Evolutionary conservation across 1,140 invertebrate genomes (phyloP).

Genomic region (Leucophenga varia): DNA sequence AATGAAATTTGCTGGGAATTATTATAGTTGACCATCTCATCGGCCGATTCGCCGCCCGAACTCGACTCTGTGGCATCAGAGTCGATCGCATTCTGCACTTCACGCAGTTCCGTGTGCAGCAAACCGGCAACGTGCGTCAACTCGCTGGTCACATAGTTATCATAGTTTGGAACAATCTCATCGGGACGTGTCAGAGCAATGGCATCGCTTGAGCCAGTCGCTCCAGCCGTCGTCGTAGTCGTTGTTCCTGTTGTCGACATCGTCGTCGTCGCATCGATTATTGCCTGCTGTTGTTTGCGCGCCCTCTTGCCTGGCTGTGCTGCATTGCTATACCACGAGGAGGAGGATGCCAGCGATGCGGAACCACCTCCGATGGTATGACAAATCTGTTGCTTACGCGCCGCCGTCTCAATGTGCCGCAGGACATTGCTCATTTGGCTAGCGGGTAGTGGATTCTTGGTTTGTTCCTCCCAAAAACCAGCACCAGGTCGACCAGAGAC

Average conservation of each 20-base stretch:
- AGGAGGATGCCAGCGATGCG: conserved; percentile 35
- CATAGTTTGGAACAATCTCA: conserved; percentile 54
- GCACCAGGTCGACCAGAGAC: conserved; percentile 25
- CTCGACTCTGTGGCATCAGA: conserved; percentile 92
- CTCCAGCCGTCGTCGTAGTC: conserved; percentile 60
- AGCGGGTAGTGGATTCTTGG: conserved; percentile 33
- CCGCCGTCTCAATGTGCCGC: conserved; percentile 36
- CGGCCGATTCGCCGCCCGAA: conserved; percentile 90
- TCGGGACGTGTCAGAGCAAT: conserved; percentile 23
- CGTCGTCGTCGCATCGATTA: no score
- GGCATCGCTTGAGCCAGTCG: not conserved
- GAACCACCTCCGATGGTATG: conserved; percentile 47
- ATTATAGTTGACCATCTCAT: conserved; percentile 81
- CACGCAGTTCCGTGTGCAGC: conserved; percentile 68
- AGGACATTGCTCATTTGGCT: conserved; percentile 44
- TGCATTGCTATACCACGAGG: conserved; percentile 29
- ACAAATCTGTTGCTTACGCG: conserved; percentile 35
- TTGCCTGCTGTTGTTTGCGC: conserved; percentile 28
- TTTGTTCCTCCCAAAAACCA: conserved; percentile 38
- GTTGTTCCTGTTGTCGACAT: conserved; percentile 38
- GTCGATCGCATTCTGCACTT: conserved; percentile 75
- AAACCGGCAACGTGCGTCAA: conserved; percentile 69
- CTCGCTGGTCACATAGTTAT: conserved; percentile 58
- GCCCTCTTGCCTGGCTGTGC: conserved; percentile 29
- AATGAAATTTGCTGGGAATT: conserved; percentile 73